Base-by-base conservation (phyloP, 2,113 vertebrate genomes). In the Nyctibius bracteatus region DNA sequence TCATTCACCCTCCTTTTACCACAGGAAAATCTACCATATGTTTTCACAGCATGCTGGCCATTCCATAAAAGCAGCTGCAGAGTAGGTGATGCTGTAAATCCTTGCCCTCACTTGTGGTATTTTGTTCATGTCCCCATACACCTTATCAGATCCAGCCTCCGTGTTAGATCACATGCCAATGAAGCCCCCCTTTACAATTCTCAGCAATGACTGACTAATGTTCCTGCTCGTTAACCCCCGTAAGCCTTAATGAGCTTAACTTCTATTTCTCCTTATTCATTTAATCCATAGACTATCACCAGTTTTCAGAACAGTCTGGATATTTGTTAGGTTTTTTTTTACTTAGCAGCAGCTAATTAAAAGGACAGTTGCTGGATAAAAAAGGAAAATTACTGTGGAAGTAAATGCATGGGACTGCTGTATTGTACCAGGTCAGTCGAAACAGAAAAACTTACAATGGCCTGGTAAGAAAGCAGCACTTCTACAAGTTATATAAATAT, bases 331-430 rank as follows among this genome's bases (percentile, higher is more conserved):
- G 47, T 77, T 75, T 74, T 94, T 93, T 75, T 96, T 93, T 37
- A 95, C 96, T 97, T 96, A 96, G 22, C 68, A 71, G 16, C 12
- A 80, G 49, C 44, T 94, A 96, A 96, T 92, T 96, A 89, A 95
- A 95, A 91, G 49, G 25, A 77, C 12, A 63, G 31, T 82, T 90
- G 59, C 30, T 63, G 67, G 43, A 81, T 81, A 51, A 81, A 95
- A 59, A 77, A 51, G 41, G n/a, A 72, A 92, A 90, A 27, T 54
- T 22, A 59, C 21, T 62, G 37, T 65, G 39, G 44, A 85, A 91
- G 43, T 44, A 63, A 89, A 90, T 80, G 12, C 27, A 51, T 37
- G 27, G 24, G 14, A 47, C 54, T 68, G 20, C 15, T 54, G 13
- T n/a, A 66, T 22, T 57, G 23, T 43, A 68, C 9, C 13, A 51